Conservation (phyloP, 1,140 invertebrate genomes). For the Hermetia illucens region DNA sequence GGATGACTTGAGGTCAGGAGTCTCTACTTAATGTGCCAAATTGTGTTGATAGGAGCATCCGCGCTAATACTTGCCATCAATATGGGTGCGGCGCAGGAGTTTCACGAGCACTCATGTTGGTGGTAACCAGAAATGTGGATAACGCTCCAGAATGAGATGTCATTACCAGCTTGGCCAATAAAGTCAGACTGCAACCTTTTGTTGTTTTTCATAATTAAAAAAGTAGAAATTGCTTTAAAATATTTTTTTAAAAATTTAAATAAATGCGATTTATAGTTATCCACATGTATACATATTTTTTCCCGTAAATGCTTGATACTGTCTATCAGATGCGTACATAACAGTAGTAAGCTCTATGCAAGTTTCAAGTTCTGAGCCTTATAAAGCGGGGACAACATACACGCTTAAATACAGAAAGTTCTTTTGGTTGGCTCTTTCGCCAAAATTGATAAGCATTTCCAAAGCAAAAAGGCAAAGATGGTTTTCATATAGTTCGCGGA, state of each 20-base stretch:
- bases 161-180: conserved; percentile 71
- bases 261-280: too few species aligned
- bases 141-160: conserved; percentile 83
- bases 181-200: conserved; percentile 70
- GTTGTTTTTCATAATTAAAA: conserved; percentile 20
- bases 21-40: conserved; percentile 45
- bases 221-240: conserved; percentile 9
- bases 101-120: conserved; percentile 71
- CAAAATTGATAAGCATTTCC: too few species aligned
- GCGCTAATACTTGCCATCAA: conserved; percentile 84
- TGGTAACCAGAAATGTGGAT: conserved; percentile 95
- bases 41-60: conserved; percentile 72
- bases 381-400: too few species aligned
- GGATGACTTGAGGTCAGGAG: conserved; percentile 79
- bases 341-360: too few species aligned
- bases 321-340: too few species aligned
- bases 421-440: too few species aligned
- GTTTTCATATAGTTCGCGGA: too few species aligned
- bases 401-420: too few species aligned
- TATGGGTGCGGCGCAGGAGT: conserved; percentile 76
- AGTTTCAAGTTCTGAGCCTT: too few species aligned
- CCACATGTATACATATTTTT: too few species aligned
- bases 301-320: too few species aligned
- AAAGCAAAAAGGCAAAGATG: too few species aligned
- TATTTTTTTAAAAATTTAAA: background rate